Evolutionary conservation across 30 jellyfish, hydroid and myxozoan species (phyloP), one percentile per base, ranked within the genome.

Genomic region (Cassiopea andromeda): DNA sequence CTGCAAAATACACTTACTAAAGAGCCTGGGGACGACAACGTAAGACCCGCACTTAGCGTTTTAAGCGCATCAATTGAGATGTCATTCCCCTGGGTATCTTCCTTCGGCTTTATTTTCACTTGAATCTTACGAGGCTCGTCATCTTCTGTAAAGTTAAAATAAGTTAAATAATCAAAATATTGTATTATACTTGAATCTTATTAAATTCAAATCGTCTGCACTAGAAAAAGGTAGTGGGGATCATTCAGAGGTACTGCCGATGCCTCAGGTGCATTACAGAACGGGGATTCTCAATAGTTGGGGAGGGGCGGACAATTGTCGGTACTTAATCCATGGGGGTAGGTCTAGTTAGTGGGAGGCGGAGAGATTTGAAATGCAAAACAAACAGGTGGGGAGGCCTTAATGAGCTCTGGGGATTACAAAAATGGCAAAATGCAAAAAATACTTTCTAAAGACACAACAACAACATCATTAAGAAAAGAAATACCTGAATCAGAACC

Each of bases 401-500:
- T 27, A 27, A 27, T 27, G 38, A 27, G 38, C 38, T 27, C 38
- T 27, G 38, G 38, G 38, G 38, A 27, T 27, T 27, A 27, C 38
- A 27, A 27, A 27, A 27, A 27, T 27, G 38, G 38, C 38, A 54
- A 6, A 10, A 10, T 54, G 12, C 64, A 54, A 54, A 54, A 3
- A 54, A 54, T 3, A 54, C 10, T 3, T 3, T 3, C 64, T 3
- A 54, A 54, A 54, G 7, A 10, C 7, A 54, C 7, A 10, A 54
- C 12, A 10, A 6, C 12, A 54, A 66, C 8, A 66, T 19, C 38
- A 27, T 27, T 27, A 27, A 27, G 38, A 27, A 27, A 27, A 27
- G 38, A 70, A 87, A 59, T 19, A 94, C 98, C 98, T 54, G 94
- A 84, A 72, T 94, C 98, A 16, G 98, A 89, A 5, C 93, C 98